phyloP scores from a whole-genome alignment of 2,888 invertebrate species.

The Limulus polyphemus region DNA sequence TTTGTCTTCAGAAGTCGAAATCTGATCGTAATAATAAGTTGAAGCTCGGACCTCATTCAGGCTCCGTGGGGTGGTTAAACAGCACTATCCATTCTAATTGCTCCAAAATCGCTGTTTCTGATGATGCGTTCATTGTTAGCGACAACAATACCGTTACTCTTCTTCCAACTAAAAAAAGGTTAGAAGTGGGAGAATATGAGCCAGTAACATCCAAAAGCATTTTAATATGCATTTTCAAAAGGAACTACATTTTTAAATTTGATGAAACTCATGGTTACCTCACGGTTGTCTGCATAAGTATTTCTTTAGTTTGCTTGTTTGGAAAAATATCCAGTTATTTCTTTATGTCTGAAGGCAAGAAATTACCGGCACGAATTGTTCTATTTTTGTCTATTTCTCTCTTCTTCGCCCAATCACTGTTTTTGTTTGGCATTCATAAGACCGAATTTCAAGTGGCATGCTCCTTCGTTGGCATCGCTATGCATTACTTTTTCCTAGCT shows the following conservation, averaged over 20 bases:
- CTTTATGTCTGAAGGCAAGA: constrained; percentile 28
- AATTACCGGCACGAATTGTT: constrained; percentile 30
- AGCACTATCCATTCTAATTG: no score
- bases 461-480: constrained; percentile 24
- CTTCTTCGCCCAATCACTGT: constrained; percentile 30
- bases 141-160: no score
- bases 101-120: no score
- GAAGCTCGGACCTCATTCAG: no score
- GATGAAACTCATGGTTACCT: constrained; percentile 10
- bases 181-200: no score
- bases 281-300: constrained; percentile 27
- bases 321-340: constrained; percentile 29
- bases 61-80: no score
- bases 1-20: neutral
- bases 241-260: constrained; percentile 3
- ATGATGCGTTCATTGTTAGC: no score
- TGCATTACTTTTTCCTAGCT: constrained; percentile 32
- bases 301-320: constrained; percentile 29
- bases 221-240: no score
- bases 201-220: no score
- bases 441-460: constrained; percentile 15
- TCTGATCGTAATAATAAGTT: no score
- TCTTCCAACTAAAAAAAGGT: no score
- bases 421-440: constrained; percentile 25
- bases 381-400: constrained; percentile 29